phyloP scores from a whole-genome alignment of 2,888 invertebrate genomes.

The Cylindroiulus punctatus region DNA sequence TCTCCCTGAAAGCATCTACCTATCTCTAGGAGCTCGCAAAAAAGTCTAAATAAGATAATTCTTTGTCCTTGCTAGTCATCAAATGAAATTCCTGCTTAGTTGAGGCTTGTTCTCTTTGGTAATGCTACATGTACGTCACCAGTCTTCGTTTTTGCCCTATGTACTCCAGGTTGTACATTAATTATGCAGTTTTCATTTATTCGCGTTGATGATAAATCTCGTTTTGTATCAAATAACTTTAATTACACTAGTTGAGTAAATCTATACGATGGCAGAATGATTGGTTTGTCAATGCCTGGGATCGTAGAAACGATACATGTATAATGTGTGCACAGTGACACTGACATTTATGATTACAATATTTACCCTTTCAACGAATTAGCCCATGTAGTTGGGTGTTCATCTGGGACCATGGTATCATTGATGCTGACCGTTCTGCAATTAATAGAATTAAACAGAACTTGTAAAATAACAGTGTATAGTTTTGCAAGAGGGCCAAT shows the following conservation, averaged over 20 bases:
- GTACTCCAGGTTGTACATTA: neutral
- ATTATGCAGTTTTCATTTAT: neutral
- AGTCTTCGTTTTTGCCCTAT: neutral
- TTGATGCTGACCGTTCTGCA: no score
- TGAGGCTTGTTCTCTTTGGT: neutral
- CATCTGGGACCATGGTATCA: no score
- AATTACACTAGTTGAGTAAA: neutral
- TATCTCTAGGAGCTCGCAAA: neutral
- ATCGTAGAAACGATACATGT: no score
- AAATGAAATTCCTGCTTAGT: conserved; percentile 7
- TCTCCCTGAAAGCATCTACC: neutral
- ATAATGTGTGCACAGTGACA: no score
- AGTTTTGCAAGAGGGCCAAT: no score
- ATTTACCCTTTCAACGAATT: no score
- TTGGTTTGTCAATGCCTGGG: no score
- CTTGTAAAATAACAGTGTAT: no score
- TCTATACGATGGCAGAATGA: neutral
- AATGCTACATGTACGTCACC: neutral
- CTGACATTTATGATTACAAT: no score
- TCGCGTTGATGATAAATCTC: neutral
- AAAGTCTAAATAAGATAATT: neutral
- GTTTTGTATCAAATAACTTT: neutral
- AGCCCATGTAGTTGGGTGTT: no score
- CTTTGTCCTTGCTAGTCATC: neutral
- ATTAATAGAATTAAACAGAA: no score